Evolutionary conservation across 2,888 invertebrate genomes (phyloP), one percentile per base, ranked within the genome.

Genomic region (Spilarctia lutea): DNA sequence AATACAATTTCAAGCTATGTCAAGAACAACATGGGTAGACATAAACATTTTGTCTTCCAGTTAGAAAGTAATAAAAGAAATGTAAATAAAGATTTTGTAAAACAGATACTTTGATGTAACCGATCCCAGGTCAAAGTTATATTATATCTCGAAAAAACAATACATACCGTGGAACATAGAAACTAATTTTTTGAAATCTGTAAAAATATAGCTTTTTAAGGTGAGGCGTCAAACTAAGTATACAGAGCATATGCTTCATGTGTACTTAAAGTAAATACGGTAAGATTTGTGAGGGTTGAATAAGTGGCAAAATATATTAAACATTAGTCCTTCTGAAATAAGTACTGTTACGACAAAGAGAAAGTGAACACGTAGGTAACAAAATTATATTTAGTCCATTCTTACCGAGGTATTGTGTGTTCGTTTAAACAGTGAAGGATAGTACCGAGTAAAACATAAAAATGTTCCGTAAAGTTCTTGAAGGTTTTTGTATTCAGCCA

Each of bases 371-470:
- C 35, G 52, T 69, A 39, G 39, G 0, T 39, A 56, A 52, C 16
- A 69, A 11, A 48, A 13, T 24, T 56, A 24, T 2, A 18, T 60
- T 1, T 60, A 8, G 20, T 39, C 18, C 69, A 11, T 63, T 63
- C 70, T 70, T 63, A 70, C 70, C 70, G 30, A 70, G 42, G 27
- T 70, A 30, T 39, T 27, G 30, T 70, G 63, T 24, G 27, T 63
- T 42, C 63, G 27, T 63, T 42, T 70, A 52, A 65, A 52, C 20
- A 65, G 48, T 35, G 66, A 72, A 13, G 65, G 66, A 52, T 35
- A 70, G 60, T 68, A 70, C 48, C 63, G 65, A 27, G 42, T 63
- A 65, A 52, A 71, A 75, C 67, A 67, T 60, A 70, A 71, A 13
- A 56, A 35, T 48, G 30, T 63, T 30, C 70, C 68, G 30, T 65